Evolutionary conservation across 2,888 invertebrate genomes (phyloP).

Genomic region (Lissocephala sabroskyi): DNA sequence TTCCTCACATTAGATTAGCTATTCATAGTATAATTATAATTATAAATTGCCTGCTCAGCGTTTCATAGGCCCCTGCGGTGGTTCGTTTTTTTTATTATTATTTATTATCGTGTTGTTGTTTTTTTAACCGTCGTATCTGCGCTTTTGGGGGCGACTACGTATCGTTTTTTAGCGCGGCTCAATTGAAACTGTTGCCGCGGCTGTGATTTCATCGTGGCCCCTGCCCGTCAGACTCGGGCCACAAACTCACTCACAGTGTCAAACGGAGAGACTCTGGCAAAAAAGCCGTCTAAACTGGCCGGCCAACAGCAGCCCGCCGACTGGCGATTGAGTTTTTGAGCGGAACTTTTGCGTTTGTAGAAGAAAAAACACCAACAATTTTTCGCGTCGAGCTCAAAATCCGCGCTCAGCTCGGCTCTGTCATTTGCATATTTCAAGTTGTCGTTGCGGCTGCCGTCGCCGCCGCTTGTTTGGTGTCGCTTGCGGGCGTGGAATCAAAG

Average conservation of each 20-base stretch:
- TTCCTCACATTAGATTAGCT: conserved; percentile 1
- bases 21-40: conserved; percentile 6
- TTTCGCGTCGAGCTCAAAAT: no score
- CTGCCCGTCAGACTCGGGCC: conserved; percentile 9
- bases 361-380: background rate
- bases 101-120: conserved; percentile 21
- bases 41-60: conserved; percentile 1
- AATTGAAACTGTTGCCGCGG: conserved; percentile 62
- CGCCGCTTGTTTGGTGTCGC: conserved; percentile 25
- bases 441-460: conserved; percentile 2
- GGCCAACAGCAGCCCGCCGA: background rate
- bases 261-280: no score
- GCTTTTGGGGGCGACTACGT: conserved; percentile 47
- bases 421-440: conserved; percentile 53
- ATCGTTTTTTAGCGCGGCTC: conserved; percentile 69
- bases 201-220: conserved; percentile 44
- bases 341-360: conserved; percentile 2
- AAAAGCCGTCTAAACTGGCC: conserved; percentile 32
- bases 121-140: conserved; percentile 50
- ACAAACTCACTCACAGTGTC: conserved; percentile 14
- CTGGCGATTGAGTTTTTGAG: conserved; percentile 56
- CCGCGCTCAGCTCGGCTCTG: conserved; percentile 27
- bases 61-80: background rate
- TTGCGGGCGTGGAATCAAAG: conserved; percentile 42
- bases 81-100: conserved; percentile 4